phyloP scores from a whole-genome alignment of 2,797 vertebrate species.

The Gorsachius magnificus region DNA sequence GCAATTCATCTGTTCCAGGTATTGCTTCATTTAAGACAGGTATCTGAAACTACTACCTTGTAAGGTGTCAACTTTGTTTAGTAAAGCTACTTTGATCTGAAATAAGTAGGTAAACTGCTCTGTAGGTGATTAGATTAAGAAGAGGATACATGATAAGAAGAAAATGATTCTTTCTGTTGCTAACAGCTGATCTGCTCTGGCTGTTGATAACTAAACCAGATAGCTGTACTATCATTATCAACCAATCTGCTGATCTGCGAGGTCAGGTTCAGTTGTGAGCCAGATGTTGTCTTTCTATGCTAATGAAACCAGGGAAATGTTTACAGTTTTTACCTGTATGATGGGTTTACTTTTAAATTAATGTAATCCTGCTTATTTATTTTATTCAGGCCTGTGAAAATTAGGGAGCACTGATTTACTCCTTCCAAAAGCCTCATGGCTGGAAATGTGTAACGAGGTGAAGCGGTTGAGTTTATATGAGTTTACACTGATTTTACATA shows the following conservation, averaged over 20 bases:
- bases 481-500: neutral
- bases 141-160: neutral
- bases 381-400: neutral
- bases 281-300: neutral
- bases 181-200: neutral
- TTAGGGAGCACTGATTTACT: neutral
- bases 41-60: neutral
- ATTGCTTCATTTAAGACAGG: neutral
- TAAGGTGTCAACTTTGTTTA: neutral
- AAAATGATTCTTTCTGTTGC: neutral
- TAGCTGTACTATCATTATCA: neutral
- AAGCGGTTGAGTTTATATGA: neutral
- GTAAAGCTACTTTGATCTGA: neutral
- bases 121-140: neutral
- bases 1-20: neutral
- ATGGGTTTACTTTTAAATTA: neutral
- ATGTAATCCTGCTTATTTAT: neutral
- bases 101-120: neutral
- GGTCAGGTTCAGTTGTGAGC: neutral
- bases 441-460: neutral
- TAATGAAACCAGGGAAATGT: neutral
- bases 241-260: neutral
- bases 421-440: neutral
- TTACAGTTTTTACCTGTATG: neutral
- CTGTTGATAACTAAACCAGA: neutral